Conservation (phyloP, 1,140 invertebrate genomes). For the Saccostrea echinata region DNA sequence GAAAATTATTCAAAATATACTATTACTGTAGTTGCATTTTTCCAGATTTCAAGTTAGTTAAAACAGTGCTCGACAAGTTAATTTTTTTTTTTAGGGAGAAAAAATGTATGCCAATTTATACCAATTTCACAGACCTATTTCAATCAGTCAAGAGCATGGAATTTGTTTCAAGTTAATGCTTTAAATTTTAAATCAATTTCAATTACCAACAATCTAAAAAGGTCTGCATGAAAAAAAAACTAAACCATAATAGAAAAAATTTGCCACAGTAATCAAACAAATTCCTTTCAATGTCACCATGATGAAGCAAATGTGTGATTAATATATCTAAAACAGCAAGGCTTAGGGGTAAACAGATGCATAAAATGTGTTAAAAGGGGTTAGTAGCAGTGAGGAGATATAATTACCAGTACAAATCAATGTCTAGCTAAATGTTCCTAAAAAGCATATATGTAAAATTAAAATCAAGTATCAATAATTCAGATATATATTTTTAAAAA, state of each 20-base stretch:
- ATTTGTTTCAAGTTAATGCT: background rate
- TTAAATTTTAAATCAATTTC: too few relatives aligned
- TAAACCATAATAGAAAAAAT: background rate
- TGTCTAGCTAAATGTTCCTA: background rate
- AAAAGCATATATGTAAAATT: background rate
- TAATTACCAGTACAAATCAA: slow-evolving; percentile 24
- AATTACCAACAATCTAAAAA: background rate
- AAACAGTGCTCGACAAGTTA: background rate
- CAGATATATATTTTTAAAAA: too few relatives aligned
- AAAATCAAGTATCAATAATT: background rate
- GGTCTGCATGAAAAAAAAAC: background rate
- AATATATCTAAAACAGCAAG: background rate
- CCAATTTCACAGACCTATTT: background rate
- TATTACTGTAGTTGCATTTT: background rate
- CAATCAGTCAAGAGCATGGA: background rate
- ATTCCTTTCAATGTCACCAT: background rate
- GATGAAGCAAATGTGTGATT: background rate
- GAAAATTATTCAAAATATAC: slow-evolving; percentile 76
- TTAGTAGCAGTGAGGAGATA: background rate
- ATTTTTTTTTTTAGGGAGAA: background rate
- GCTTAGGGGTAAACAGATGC: background rate
- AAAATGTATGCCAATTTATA: background rate
- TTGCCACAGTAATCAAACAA: background rate
- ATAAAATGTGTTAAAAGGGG: background rate
- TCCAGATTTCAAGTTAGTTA: slow-evolving; percentile 10